Percentiles rank a stretch among this genome's conserved stretches.
Evolutionary conservation across 2,888 invertebrate species (phyloP).

Genomic region (Dexiosoma caninum): DNA sequence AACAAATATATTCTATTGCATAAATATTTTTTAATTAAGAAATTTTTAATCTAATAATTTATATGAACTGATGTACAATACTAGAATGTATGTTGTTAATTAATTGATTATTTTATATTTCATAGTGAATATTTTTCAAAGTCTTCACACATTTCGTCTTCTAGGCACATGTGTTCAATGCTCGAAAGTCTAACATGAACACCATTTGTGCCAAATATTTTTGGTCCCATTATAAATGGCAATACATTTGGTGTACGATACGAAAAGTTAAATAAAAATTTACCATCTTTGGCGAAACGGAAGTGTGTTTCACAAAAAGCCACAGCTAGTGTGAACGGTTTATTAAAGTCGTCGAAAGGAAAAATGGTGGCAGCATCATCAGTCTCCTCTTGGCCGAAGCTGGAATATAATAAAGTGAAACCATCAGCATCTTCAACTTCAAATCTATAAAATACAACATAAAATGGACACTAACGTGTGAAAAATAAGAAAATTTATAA

Average conservation of each 20-base stretch:
- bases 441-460: constrained; percentile 19
- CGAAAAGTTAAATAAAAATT: constrained; percentile 18
- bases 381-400: constrained; percentile 37
- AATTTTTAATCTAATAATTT: too few relatives aligned
- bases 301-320: constrained; percentile 30
- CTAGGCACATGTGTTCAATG: constrained; percentile 31
- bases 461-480: background rate
- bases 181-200: constrained; percentile 22
- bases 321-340: constrained; percentile 44
- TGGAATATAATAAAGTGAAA: constrained; percentile 40
- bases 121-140: constrained; percentile 32
- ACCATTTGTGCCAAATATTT: constrained; percentile 53
- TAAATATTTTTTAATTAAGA: too few relatives aligned
- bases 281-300: constrained; percentile 50
- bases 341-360: constrained; percentile 39
- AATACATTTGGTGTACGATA: constrained; percentile 40
- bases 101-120: too few relatives aligned
- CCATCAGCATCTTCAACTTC: constrained; percentile 39
- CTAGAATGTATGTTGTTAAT: too few relatives aligned
- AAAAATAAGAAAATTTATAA: background rate
- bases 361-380: background rate
- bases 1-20: too few relatives aligned
- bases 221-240: constrained; percentile 30
- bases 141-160: constrained; percentile 1
- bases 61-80: too few relatives aligned